Conservation (phyloP, 2,797 vertebrate genomes). For the Galaxias olidus region DNA sequence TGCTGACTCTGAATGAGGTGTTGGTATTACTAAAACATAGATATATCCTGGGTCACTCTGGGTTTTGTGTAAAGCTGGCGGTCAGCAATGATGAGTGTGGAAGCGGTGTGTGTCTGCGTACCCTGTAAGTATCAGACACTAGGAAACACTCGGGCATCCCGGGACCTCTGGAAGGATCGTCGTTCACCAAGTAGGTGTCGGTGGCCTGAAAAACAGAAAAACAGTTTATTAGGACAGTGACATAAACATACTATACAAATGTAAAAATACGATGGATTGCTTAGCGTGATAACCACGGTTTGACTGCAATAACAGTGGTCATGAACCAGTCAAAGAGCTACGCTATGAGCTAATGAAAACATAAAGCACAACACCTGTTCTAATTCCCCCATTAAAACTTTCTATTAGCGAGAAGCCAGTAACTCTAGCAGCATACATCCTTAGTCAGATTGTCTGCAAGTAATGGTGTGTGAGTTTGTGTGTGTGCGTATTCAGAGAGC, state of each 20-base stretch:
- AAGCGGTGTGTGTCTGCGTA: slow-evolving; percentile 54
- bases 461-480: slow-evolving; percentile 18
- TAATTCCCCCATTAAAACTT: slow-evolving; percentile 29
- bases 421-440: slow-evolving; percentile 41
- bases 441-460: slow-evolving; percentile 30
- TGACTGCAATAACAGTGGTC: too few relatives aligned
- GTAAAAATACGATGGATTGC: too few relatives aligned
- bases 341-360: background rate
- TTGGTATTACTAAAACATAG: slow-evolving; percentile 14
- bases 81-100: slow-evolving; percentile 16
- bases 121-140: slow-evolving; percentile 82
- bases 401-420: slow-evolving; percentile 13
- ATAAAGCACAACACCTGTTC: slow-evolving; percentile 18
- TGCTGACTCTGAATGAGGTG: slow-evolving; percentile 17
- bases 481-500: slow-evolving; percentile 25
- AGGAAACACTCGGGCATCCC: slow-evolving; percentile 84
- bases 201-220: slow-evolving; percentile 75
- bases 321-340: too few relatives aligned
- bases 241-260: too few relatives aligned
- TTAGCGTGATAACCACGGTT: too few relatives aligned
- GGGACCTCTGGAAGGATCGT: slow-evolving; percentile 77
- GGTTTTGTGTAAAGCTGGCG: background rate
- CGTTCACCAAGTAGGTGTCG: slow-evolving; percentile 82
- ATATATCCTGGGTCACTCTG: slow-evolving; percentile 16
- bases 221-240: too few relatives aligned